Conservation (phyloP, 2,113 vertebrate species). For the Lucifuga dentata region DNA sequence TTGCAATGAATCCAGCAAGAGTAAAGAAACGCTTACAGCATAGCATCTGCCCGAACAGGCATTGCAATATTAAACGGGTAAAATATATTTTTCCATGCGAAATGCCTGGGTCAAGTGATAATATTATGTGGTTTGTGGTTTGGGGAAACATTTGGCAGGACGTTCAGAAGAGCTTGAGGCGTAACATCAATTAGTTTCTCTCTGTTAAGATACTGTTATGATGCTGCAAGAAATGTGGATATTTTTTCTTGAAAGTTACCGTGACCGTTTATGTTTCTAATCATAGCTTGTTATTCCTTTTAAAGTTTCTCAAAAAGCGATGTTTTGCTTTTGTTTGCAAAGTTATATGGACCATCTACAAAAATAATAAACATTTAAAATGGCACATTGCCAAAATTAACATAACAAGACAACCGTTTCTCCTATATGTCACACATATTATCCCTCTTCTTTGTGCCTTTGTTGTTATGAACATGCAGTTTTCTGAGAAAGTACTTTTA, state of each 20-base stretch:
- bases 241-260: slow-evolving; percentile 31
- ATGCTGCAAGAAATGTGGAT: slow-evolving; percentile 43
- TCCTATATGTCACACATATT: too few species aligned
- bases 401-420: too few species aligned
- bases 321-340: slow-evolving; percentile 55
- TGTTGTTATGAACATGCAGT: too few species aligned
- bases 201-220: slow-evolving; percentile 15
- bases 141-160: slow-evolving; percentile 20
- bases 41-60: slow-evolving; percentile 58
- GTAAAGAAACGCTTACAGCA: slow-evolving; percentile 30
- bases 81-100: slow-evolving; percentile 63
- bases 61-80: slow-evolving; percentile 57
- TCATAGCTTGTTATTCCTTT: slow-evolving; percentile 35
- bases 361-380: slow-evolving; percentile 42
- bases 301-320: slow-evolving; percentile 29
- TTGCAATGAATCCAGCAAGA: slow-evolving; percentile 33
- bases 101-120: slow-evolving; percentile 57
- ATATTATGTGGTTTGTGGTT: slow-evolving; percentile 66
- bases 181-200: slow-evolving; percentile 43
- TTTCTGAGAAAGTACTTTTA: too few species aligned
- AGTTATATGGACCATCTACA: too few species aligned
- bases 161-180: slow-evolving; percentile 46
- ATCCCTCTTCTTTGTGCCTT: too few species aligned
- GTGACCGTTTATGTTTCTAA: slow-evolving; percentile 47
- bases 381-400: slow-evolving; percentile 17